phyloP scores from a whole-genome alignment of 2,113 vertebrate genomes.

The Lasiurus borealis region DNA sequence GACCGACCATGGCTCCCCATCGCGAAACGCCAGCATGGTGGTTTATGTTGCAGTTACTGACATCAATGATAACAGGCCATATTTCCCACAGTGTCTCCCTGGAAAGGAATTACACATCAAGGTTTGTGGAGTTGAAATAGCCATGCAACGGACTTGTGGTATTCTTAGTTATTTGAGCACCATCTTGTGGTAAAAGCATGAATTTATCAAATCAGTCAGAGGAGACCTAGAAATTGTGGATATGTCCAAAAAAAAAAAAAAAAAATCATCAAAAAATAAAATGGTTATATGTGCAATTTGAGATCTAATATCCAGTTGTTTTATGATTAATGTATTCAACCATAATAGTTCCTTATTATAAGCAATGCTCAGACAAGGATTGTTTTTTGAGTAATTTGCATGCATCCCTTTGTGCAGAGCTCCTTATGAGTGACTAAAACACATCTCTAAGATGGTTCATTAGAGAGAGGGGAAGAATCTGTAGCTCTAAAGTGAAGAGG shows the following conservation, averaged over 20 bases:
- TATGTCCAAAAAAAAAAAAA: neutral
- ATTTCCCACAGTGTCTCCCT: slow-evolving; percentile 88
- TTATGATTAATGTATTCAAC: neutral
- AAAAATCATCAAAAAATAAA: neutral
- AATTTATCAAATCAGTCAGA: slow-evolving; percentile 45
- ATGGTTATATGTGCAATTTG: neutral
- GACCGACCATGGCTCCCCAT: slow-evolving; percentile 91
- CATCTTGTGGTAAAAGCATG: slow-evolving; percentile 80
- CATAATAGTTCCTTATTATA: neutral
- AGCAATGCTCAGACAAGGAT: neutral
- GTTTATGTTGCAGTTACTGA: slow-evolving; percentile 90
- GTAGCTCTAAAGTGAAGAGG: neutral
- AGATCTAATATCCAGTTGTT: neutral
- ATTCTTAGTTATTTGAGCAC: slow-evolving; percentile 70
- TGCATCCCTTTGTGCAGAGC: neutral
- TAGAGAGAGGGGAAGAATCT: neutral
- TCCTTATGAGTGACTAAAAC: neutral
- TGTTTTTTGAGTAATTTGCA: neutral
- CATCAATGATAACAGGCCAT: slow-evolving; percentile 92
- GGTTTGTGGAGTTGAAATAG: slow-evolving; percentile 82
- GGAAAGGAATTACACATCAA: slow-evolving; percentile 87
- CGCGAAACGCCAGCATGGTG: slow-evolving; percentile 87
- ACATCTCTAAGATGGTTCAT: no score
- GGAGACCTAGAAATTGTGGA: neutral
- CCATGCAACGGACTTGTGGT: fast-evolving